Evolutionary conservation across 2,888 invertebrate genomes (phyloP).

Genomic region (Ormia ochracea): DNA sequence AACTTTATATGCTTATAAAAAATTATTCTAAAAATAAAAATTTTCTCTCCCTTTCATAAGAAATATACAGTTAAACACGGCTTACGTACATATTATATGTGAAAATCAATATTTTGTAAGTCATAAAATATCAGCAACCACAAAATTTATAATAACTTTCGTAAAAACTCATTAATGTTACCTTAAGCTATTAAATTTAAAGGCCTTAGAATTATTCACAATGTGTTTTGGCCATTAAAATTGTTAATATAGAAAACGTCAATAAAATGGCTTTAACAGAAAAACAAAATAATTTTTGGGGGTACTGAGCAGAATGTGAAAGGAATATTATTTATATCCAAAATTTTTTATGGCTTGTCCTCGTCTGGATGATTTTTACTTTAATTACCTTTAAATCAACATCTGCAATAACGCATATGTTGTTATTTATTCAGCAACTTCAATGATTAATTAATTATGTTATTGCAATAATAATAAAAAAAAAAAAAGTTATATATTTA

Average conservation of each 20-base stretch:
- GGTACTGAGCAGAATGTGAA: neutral
- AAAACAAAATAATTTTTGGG: neutral
- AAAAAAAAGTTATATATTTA: conserved; percentile 12
- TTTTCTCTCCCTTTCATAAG: no score
- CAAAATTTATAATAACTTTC: conserved; percentile 24
- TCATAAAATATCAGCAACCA: neutral
- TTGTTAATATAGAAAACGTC: no score
- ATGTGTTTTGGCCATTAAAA: neutral
- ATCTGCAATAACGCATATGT: neutral
- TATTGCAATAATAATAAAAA: conserved; percentile 14
- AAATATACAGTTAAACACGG: no score
- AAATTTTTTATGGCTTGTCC: neutral
- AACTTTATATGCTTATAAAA: no score
- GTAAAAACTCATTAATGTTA: conserved; percentile 32
- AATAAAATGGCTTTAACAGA: neutral
- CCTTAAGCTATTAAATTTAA: conserved; percentile 34
- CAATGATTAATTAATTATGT: conserved; percentile 12
- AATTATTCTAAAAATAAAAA: no score
- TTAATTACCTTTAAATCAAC: conserved; percentile 20
- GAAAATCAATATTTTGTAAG: neutral
- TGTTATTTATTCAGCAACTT: neutral
- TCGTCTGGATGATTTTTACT: neutral
- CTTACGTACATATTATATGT: no score
- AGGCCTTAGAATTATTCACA: conserved; percentile 27
- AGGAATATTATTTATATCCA: neutral